These are phyloP conservation scores for Neostethus bicornis DNA, from an alignment of 2,797 vertebrate species.

Conservation along the genomic window DNA sequence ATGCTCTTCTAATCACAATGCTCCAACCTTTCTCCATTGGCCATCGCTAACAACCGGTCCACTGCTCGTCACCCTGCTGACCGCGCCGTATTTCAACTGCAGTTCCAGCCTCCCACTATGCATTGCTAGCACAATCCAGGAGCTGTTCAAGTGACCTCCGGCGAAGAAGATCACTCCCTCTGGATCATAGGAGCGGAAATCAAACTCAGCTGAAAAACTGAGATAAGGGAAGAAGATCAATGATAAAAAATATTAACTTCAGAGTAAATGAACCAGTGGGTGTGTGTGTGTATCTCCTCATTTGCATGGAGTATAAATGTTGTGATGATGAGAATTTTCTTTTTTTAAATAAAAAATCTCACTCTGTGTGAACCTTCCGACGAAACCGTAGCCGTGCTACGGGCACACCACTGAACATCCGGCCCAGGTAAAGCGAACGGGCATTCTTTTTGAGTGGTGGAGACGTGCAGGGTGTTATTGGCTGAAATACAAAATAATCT, in stretches of 20 bases:
- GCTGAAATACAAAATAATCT: slow-evolving; percentile 69
- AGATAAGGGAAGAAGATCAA: no score
- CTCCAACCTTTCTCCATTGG: slow-evolving; percentile 91
- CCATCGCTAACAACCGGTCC: slow-evolving; percentile 90
- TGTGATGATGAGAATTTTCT: no score
- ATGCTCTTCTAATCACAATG: no score
- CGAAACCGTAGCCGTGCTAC: slow-evolving; percentile 92
- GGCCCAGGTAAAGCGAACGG: slow-evolving; percentile 91
- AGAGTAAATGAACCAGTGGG: no score
- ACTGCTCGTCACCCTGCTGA: slow-evolving; percentile 92
- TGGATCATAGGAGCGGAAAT: slow-evolving; percentile 92
- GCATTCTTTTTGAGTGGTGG: slow-evolving; percentile 86
- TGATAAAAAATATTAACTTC: no score
- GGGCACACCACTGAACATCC: slow-evolving; percentile 92
- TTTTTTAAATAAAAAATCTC: no score
- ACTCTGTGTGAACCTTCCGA: slow-evolving; percentile 90
- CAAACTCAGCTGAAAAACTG: slow-evolving; percentile 96
- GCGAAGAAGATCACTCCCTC: slow-evolving; percentile 98
- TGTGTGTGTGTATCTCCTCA: no score
- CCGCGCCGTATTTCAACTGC: slow-evolving; percentile 87
- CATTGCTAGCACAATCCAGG: slow-evolving; percentile 92
- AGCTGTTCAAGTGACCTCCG: slow-evolving; percentile 89
- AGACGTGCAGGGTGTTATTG: slow-evolving; percentile 85
- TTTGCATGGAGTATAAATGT: no score
- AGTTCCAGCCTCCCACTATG: slow-evolving; percentile 91